phyloP scores from a whole-genome alignment of 2,113 vertebrate species.

The Phalacrocorax aristotelis region DNA sequence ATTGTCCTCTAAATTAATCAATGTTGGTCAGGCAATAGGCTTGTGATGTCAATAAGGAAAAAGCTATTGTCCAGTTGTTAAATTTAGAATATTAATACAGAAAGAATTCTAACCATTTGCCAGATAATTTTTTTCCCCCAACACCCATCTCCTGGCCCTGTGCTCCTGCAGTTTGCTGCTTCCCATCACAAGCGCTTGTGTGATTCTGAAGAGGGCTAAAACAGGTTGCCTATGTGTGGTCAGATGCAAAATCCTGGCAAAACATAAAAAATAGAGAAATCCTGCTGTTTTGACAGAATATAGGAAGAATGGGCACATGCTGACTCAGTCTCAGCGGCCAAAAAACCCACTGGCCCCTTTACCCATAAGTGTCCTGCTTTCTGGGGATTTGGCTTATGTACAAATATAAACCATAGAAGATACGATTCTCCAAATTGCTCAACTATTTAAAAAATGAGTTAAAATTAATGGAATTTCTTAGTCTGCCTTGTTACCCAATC shows the following conservation, averaged over 20 bases:
- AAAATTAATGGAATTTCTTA: background rate
- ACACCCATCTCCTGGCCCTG: background rate
- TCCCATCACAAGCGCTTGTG: background rate
- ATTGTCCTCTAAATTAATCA: background rate
- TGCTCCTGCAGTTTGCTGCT: background rate
- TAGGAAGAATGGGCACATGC: fast-evolving
- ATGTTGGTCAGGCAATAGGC: background rate
- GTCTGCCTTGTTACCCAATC: background rate
- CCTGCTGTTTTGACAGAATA: background rate
- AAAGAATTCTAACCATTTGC: background rate
- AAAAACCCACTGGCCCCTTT: background rate
- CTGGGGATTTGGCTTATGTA: background rate
- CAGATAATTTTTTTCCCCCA: background rate
- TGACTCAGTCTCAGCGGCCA: background rate
- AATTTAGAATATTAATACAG: background rate
- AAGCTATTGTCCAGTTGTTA: background rate
- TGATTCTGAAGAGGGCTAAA: background rate
- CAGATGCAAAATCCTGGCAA: background rate
- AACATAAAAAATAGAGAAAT: background rate
- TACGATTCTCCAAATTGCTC: background rate
- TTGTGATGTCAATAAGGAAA: background rate
- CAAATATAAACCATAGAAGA: background rate
- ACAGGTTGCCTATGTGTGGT: background rate
- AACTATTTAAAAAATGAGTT: background rate
- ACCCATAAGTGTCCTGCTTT: background rate